Base-by-base conservation (phyloP, 1,140 invertebrate species). In the Diplogasteroides magnus region DNA sequence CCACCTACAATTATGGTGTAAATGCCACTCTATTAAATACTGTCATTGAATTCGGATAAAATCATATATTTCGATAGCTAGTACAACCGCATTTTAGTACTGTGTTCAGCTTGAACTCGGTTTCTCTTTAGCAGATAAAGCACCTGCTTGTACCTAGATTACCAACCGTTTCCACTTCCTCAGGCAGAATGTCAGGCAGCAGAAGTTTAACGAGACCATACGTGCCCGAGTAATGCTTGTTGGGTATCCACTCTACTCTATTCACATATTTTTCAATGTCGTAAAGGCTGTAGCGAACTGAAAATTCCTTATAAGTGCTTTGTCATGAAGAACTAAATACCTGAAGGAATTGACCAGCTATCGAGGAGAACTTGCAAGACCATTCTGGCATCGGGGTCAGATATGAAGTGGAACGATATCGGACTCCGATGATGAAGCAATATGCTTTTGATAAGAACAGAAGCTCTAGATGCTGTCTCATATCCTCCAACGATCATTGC, bases 131-230 rank as follows among this genome's bases (percentile, higher is more conserved):
- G n/a, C n/a, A n/a, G n/a, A n/a, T n/a, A n/a, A 6, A 48, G 6
- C 37, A 11, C 37, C 19, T 11, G 37, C 19, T 48, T 48, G 6
- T 48, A 48, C 19, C n/a, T n/a, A n/a, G n/a, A n/a, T 48, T 48
- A 19, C 37, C 19, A 3, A 68, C 66, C 31, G 28, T 68, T 26
- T 68, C 27, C 2, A 68, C 56, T 19, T 25, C n/a, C 2, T 2
- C 2, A 15, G 66, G 57, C 25, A 68, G 26, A 63, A 68, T 68
- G 28, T 68, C 66, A 14, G 66, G 66, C n/a, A 68, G 2, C 19
- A 68, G 2, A 23, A 68, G 31, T 37, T 68, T 68, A 13, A 62
- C 6, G 19, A 68, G 31, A 13, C 66, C 66, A 28, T 25, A 64
- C 63, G 11, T 26, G 31, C 56, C 66, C 15, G 66, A 68, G 29